Base-by-base conservation (phyloP, 1,140 invertebrate species). In the Subanguina moxae region DNA sequence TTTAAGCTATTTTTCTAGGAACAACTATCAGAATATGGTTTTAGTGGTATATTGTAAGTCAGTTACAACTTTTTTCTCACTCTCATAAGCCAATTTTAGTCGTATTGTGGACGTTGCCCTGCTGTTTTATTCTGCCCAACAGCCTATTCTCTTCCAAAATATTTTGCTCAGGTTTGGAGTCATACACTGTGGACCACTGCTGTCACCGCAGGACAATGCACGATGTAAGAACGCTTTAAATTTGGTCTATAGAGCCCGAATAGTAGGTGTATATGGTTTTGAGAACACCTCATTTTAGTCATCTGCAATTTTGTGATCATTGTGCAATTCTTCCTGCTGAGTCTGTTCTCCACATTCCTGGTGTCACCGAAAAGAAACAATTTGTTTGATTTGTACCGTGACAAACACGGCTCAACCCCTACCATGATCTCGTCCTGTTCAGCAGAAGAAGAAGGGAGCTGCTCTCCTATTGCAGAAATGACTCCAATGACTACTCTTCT, bases 231-330 rank as follows among this genome's bases (percentile, higher is more conserved):
- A 21, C 9, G n/a, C 7, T 28, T 23, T 28, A 68, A 23, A 0
- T n/a, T n/a, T n/a, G n/a, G n/a, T n/a, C n/a, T n/a, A n/a, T n/a
- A 11, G 32, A 38, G 32, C 3, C 32, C 32, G 3, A 38, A 38
- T 38, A 38, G 3, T 38, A 38, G 11, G 32, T 38, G 13, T 64
- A 17, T 23, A 64, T 64, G 23, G n/a, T 19, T 19, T 57, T 61
- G 3, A 11, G 45, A 67, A 46, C 5, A 13, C 32, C 3, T 57
- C 1, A 28, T 59, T 68, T 76, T 61, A 74, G 72, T 74, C 30
- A 76, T 76, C 46, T 74, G 74, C 17, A 74, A 74, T 52, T 74
- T 74, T 43, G 42, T 66, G n/a, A 63, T 76, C 25, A 74, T 74
- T 38, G 59, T 56, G 32, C 74, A 74, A 59, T 59, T 74, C 21